Percentiles rank a stretch among this genome's conserved stretches.
Conservation (phyloP, 2,888 invertebrate species). For the Congeria kusceri region DNA sequence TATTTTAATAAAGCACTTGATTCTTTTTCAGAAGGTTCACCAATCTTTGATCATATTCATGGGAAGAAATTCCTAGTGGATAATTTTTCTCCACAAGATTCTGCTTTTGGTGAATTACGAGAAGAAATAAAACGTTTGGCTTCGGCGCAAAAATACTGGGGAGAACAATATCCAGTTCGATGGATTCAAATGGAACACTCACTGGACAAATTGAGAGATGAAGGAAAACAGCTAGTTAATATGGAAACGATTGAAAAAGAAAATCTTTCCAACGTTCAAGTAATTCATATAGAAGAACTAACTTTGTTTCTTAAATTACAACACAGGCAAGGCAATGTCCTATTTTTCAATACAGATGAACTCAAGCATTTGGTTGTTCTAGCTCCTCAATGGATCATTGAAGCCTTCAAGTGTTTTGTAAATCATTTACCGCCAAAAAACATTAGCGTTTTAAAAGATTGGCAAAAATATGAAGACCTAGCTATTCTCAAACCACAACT, state of each 20-base stretch:
- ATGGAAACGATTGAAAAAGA: constrained; percentile 6
- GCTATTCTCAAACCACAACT: constrained; percentile 26
- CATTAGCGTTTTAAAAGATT: constrained; percentile 12
- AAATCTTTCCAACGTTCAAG: too few species aligned
- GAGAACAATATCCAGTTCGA: constrained; percentile 44
- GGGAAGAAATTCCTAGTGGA: constrained; percentile 35
- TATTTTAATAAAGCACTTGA: constrained; percentile 49
- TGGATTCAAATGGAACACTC: constrained; percentile 51
- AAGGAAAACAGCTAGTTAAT: constrained; percentile 33
- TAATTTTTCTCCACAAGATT: constrained; percentile 15
- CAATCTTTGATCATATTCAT: constrained; percentile 27
- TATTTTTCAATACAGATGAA: too few species aligned
- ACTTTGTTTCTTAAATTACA: too few species aligned
- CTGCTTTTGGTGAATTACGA: constrained; percentile 22
- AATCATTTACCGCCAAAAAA: too few species aligned
- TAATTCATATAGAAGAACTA: too few species aligned
- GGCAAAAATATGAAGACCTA: constrained; percentile 19
- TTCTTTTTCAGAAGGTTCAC: constrained; percentile 5
- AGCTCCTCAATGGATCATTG: too few species aligned
- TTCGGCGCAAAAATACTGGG: constrained; percentile 36
- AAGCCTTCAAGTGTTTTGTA: too few species aligned
- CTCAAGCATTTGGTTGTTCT: too few species aligned
- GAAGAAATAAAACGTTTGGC: constrained; percentile 34
- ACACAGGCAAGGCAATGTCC: too few species aligned
- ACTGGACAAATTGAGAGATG: constrained; percentile 22